phyloP scores from a whole-genome alignment of 2,797 vertebrate species.

The Onychomys torridus region DNA sequence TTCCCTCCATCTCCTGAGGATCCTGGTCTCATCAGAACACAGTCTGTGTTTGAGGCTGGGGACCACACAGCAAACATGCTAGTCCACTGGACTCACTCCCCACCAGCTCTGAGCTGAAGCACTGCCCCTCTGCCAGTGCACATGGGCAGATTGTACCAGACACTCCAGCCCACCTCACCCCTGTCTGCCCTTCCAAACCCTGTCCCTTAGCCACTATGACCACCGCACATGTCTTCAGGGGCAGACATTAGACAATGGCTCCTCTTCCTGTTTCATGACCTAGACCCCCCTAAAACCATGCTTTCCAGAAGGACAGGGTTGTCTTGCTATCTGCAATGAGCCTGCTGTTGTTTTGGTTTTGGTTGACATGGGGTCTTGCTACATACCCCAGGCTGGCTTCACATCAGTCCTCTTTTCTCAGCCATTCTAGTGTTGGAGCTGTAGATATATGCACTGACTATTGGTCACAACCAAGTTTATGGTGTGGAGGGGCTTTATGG shows the following conservation, averaged over 20 bases:
- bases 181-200: neutral
- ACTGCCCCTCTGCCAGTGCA: neutral
- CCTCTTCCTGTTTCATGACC: neutral
- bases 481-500: neutral
- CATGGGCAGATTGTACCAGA: neutral
- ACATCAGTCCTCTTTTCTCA: neutral
- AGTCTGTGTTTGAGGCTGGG: neutral
- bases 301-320: neutral
- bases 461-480: neutral
- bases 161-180: neutral
- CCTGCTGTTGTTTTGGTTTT: neutral
- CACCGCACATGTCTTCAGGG: neutral
- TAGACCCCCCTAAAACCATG: neutral
- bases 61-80: neutral
- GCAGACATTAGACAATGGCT: neutral
- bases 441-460: neutral
- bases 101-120: neutral
- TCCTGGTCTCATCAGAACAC: neutral
- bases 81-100: too few relatives aligned
- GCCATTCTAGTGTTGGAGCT: neutral
- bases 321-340: neutral
- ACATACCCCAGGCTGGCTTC: neutral
- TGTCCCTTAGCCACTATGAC: neutral
- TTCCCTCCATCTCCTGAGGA: neutral
- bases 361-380: neutral